Conservation (phyloP, 2,888 invertebrate genomes). For the Aleiodes alternator region DNA sequence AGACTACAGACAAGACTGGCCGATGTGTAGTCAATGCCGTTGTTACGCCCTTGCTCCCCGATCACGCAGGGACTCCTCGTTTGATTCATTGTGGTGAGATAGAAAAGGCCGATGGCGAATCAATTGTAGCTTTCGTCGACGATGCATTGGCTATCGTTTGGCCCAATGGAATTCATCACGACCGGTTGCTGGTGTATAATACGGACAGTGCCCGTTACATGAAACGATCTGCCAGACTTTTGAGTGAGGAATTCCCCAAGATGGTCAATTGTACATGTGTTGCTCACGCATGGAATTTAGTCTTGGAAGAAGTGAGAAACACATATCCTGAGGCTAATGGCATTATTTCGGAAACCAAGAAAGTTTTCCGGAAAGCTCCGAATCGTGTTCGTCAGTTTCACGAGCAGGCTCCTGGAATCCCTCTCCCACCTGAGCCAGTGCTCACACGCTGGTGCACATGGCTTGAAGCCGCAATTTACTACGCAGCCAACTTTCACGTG, state of each 20-base stretch:
- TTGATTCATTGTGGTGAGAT: slow-evolving; percentile 9
- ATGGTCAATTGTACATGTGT: too few species aligned
- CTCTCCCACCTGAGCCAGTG: slow-evolving; percentile 23
- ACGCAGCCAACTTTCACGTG: not conserved
- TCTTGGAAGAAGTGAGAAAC: slow-evolving; percentile 1
- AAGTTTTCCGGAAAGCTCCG: slow-evolving; percentile 26
- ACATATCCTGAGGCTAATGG: not conserved
- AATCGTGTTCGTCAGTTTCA: slow-evolving; percentile 6
- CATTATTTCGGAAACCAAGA: slow-evolving; percentile 23
- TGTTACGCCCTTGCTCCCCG: not conserved
- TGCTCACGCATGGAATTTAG: slow-evolving; percentile 15
- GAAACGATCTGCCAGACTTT: slow-evolving; percentile 11
- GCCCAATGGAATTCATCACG: slow-evolving; percentile 18
- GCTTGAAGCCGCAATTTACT: slow-evolving; percentile 12
- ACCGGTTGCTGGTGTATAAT: slow-evolving; percentile 12
- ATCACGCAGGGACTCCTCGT: slow-evolving; percentile 5
- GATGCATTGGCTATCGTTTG: not conserved
- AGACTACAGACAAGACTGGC: slow-evolving; percentile 13
- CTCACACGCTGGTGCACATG: slow-evolving; percentile 16
- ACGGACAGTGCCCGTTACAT: slow-evolving; percentile 32
- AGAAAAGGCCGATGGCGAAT: not conserved
- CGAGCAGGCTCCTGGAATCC: not conserved
- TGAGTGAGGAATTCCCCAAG: too few species aligned
- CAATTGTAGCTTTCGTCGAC: slow-evolving; percentile 1
- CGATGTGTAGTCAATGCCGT: slow-evolving; percentile 12